Conservation (phyloP, 1,140 invertebrate species). For the Megathymus violae region DNA sequence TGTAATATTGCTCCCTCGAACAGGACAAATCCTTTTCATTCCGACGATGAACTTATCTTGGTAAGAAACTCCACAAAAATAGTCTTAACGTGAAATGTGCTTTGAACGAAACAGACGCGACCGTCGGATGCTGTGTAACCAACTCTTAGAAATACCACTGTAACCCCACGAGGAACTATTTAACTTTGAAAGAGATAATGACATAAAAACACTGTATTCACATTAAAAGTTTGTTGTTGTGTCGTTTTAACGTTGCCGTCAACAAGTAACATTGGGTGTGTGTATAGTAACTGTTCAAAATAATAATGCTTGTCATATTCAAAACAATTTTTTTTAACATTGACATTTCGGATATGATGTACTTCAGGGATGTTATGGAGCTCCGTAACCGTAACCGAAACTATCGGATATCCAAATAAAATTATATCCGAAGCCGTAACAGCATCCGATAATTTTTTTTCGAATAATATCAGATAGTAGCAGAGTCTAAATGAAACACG, state of each 20-base stretch:
- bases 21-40: slow-evolving; percentile 9
- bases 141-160: slow-evolving; percentile 20
- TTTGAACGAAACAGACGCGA: slow-evolving; percentile 22
- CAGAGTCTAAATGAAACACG: too few species aligned
- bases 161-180: slow-evolving; percentile 18
- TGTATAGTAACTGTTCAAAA: background rate
- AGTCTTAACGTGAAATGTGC: slow-evolving; percentile 14
- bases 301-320: background rate
- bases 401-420: too few species aligned
- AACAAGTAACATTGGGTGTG: background rate
- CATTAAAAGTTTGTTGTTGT: background rate
- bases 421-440: too few species aligned
- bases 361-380: too few species aligned
- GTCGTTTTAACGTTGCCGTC: background rate
- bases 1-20: background rate
- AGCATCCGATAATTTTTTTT: too few species aligned
- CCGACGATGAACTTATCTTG: slow-evolving; percentile 1
- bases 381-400: too few species aligned
- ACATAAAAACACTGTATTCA: background rate
- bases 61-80: slow-evolving; percentile 17
- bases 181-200: slow-evolving; percentile 27
- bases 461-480: too few species aligned
- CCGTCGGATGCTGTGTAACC: slow-evolving; percentile 19
- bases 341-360: too few species aligned
- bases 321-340: too few species aligned